Evolutionary conservation across 2,797 vertebrate genomes (phyloP), one percentile per base, ranked within the genome.

Genomic region (Alca torda): DNA sequence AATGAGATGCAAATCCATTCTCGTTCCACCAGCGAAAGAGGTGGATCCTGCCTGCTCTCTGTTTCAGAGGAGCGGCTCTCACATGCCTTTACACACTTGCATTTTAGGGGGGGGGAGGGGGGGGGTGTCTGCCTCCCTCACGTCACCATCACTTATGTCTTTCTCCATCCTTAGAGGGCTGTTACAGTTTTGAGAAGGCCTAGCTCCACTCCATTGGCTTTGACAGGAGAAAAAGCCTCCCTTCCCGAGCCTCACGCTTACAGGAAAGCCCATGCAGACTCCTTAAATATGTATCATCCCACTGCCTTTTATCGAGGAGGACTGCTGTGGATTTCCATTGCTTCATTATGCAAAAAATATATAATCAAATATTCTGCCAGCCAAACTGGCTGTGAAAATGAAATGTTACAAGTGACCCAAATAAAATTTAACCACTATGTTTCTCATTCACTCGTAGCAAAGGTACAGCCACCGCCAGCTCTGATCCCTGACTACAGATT

Each of bases 401-500:
- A 90, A 93, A 95, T 51, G 90, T 63, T 93, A 60, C 77, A 48
- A 93, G 67, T 90, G 85, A 95, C 90, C 87, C 91, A 95, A 94
- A 96, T 95, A 96, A 95, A 93, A 94, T 79, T 78, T 93, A 91
- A 79, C 80, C 4, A 1, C 74, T 67, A 0, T 17, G 45, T 65
- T 83, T 84, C 91, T 89, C 83, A 43, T 51, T 87, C 48, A 26
- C 60, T 87, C 8, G 3, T 24, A 87, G 45, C 48, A 68, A 77
- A 90, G 56, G 39, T 35, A 48, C 26, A 90, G 39, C 35, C n/a
- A 30, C n/a, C 2, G 2, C 39, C 67, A 94, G 59, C 25, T 76
- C 80, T 51, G 35, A 79, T 69, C 31, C 37, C 69, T 48, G 28
- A 72, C 59, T 51, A 43, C 45, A 75, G 48, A 84, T 50, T 14